Evolutionary conservation across 2,797 vertebrate species (phyloP), one percentile per base, ranked within the genome.

Genomic region (Lophura swinhoii): DNA sequence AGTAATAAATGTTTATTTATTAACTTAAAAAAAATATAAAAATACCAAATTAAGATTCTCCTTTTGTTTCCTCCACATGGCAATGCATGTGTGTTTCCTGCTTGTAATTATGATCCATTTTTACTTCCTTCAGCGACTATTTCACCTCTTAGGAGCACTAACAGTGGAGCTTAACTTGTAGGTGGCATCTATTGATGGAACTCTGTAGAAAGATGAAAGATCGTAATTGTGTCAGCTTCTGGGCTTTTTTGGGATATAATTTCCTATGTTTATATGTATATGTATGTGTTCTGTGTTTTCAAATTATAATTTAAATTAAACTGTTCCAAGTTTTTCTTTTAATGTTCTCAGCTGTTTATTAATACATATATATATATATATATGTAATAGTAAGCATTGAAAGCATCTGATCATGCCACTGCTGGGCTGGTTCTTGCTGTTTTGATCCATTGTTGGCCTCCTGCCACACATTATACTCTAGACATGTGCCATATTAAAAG

Each of bases 291-390:
- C 35, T 71, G n/a, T 39, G 35, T 39, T 91, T 79, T 75, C 53
- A 77, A 78, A 86, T 64, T 83, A 89, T 71, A 53, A n/a, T 59
- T 92, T 68, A 74, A 80, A 84, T 96, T 90, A 90, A 94, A 92
- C 15, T 18, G 10, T 31, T 55, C 16, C 16, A 31, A 18, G 28
- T 55, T 55, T 55, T 28, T 53, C 49, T 53, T 53, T 29, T 28
- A 86, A 77, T 92, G 84, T 95, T 96, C 81, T 49, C 14, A 80
- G 37, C 73, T 43, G 43, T 29, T 70, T 85, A 44, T 63, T 82
- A 12, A 10, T 33, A 11, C 14, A 23, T 48, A 6, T 23, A 11
- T 24, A 23, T 48, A 23, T 48, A 10, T 23, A 23, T 49, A 13
- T 49, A 13, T 4, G 7, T 23, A 48, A 24, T 26, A 75, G 33